Evolutionary conservation across 2,797 vertebrate genomes (phyloP).

Genomic region (Telmatherina bonti): DNA sequence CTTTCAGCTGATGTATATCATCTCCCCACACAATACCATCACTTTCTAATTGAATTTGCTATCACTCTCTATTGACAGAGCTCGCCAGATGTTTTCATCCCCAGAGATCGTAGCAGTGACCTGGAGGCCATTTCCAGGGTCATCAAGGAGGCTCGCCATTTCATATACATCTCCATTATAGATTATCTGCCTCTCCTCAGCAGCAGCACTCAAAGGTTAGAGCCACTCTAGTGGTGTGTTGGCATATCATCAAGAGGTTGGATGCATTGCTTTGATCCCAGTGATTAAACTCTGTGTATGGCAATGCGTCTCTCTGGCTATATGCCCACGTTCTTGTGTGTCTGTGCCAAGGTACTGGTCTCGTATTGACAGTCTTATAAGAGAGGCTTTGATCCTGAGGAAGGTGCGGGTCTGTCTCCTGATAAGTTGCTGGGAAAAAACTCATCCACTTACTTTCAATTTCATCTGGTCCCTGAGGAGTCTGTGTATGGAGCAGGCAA

Average conservation of each 20-base stretch:
- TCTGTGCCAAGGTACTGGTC: conserved; percentile 91
- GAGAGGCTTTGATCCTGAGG: conserved; percentile 92
- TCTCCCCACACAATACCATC: background rate
- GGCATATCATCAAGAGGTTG: conserved; percentile 10
- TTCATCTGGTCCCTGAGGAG: conserved; percentile 95
- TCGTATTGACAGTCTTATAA: conserved; percentile 90
- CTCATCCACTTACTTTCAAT: conserved; percentile 93
- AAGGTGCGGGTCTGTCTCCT: conserved; percentile 91
- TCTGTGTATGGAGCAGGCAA: conserved; percentile 91
- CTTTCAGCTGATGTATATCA: background rate
- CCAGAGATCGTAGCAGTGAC: conserved; percentile 91
- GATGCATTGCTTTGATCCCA: conserved; percentile 24
- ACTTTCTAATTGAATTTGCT: conserved; percentile 3
- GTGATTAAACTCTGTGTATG: conserved; percentile 18
- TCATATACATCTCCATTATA: conserved; percentile 92
- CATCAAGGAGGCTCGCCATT: conserved; percentile 89
- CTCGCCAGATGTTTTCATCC: conserved; percentile 93
- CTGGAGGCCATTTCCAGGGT: conserved; percentile 93
- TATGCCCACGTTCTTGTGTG: conserved; percentile 14
- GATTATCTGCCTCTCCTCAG: conserved; percentile 91
- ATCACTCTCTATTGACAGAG: conserved; percentile 79
- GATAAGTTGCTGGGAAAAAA: conserved; percentile 93
- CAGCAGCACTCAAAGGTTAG: conserved; percentile 86
- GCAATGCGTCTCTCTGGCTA: conserved; percentile 2
- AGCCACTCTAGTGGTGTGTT: background rate